Base-by-base conservation (phyloP, 92 coral and sea anemone species). In the Phymanthus crucifer region DNA sequence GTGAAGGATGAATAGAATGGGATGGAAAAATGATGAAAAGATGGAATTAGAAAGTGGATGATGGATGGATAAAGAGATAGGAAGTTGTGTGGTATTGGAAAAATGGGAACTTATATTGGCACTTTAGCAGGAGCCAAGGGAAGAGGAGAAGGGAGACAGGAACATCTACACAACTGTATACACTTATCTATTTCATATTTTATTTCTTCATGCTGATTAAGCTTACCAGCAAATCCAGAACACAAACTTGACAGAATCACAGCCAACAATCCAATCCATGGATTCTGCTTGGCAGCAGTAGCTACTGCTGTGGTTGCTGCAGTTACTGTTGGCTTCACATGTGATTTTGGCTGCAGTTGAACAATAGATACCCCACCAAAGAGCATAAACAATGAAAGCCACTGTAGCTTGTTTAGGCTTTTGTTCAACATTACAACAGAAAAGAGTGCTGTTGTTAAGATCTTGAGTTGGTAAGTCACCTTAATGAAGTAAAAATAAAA, bases 161-260 rank as follows among this genome's bases (percentile, higher is more conserved):
- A 19, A 21, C 64, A 54, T 4, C 48, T 43, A 10, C 48, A 43
- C 10, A 10, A 43, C 14, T 43, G 0, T 5, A 43, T 2, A 43
- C 48, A 43, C 18, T n/a, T n/a, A n/a, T n/a, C n/a, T n/a, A 10
- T 43, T 43, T 11, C 5, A 38, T 43, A 43, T 43, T 43, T 43
- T 14, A 43, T 43, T 43, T 13, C 48, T 43, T 43, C 48, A 43
- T 43, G 48, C n/a, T n/a, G n/a, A n/a, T n/a, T n/a, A n/a, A 43
- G 74, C 84, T 65, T 50, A 93, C 98, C 97, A 26, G 99, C 98
- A 89, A 96, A 96, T 36, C 99, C 99, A 36, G 99, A 96, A 68
- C 99, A 96, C n/a, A 96, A 71, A 57, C 92, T 77, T 24, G 99
- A 96, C 70, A 89, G 54, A 77, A 91, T 80, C 50, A 96, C 99